These are phyloP conservation scores for Brachypodius melanocephalos DNA, from an alignment of 2,113 vertebrate species.

Conservation along the genomic window DNA sequence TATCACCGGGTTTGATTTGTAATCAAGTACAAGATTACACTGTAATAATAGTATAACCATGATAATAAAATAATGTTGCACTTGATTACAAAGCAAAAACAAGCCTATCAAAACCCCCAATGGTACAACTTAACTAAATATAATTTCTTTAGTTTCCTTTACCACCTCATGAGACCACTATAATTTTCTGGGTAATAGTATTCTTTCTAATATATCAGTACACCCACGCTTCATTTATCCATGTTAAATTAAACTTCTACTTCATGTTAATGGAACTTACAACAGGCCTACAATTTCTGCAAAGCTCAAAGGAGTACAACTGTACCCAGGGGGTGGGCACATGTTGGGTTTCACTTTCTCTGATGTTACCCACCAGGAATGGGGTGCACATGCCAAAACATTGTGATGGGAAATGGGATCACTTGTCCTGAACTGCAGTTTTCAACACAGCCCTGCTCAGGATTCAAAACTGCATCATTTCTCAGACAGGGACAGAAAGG, in stretches of 20 bases:
- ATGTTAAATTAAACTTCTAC: constrained; percentile 25
- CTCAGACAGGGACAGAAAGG: neutral
- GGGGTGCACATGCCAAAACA: fast-evolving
- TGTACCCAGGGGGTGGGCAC: neutral
- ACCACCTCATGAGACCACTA: constrained; percentile 29
- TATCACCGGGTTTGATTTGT: constrained; percentile 34
- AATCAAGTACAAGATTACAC: constrained; percentile 24
- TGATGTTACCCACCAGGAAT: neutral
- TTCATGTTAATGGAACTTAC: neutral
- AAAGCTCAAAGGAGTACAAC: neutral
- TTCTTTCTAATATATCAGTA: constrained; percentile 13
- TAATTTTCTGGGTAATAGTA: constrained; percentile 33
- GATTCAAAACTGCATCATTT: neutral
- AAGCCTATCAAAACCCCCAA: neutral
- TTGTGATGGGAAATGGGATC: neutral
- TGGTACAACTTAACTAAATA: constrained; percentile 29
- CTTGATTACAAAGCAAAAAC: constrained; percentile 51
- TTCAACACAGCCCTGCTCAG: neutral
- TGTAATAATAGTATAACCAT: neutral
- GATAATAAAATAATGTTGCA: constrained; percentile 19
- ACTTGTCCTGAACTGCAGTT: fast-evolving
- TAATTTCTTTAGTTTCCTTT: constrained; percentile 30
- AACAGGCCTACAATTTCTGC: neutral
- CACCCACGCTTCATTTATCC: constrained; percentile 5
- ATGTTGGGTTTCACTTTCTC: neutral